These are phyloP conservation scores for Diachasma alloeum DNA, from an alignment of 1,140 invertebrate genomes.

Conservation along the genomic window DNA sequence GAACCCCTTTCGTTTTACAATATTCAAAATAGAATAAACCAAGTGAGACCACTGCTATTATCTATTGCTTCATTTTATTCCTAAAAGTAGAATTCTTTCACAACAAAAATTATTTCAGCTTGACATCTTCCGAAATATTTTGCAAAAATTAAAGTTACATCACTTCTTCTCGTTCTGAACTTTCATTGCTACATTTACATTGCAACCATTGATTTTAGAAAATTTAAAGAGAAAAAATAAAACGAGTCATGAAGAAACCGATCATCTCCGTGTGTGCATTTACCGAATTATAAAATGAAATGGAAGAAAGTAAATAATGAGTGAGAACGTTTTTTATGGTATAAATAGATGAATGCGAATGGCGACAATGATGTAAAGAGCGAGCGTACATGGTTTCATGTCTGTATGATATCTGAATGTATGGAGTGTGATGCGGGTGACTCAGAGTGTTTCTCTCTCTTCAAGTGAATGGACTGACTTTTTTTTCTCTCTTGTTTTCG, in stretches of 20 bases:
- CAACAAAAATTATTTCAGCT: too few relatives aligned
- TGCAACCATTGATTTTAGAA: too few relatives aligned
- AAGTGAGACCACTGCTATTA: too few relatives aligned
- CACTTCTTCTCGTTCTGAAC: too few relatives aligned
- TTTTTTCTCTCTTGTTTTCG: constrained; percentile 2
- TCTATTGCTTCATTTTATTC: too few relatives aligned
- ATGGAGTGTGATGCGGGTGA: not conserved
- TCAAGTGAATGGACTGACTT: constrained; percentile 1
- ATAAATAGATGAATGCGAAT: constrained; percentile 54
- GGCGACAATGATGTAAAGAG: constrained; percentile 31
- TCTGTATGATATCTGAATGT: constrained; percentile 39
- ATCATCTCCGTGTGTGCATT: constrained; percentile 7
- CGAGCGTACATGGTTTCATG: constrained; percentile 19
- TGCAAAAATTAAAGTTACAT: too few relatives aligned
- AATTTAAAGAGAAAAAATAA: constrained; percentile 14
- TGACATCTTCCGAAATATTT: too few relatives aligned
- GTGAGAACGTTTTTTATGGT: constrained; percentile 41
- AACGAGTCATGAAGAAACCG: constrained; percentile 12
- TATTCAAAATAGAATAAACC: not conserved
- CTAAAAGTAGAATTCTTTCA: too few relatives aligned
- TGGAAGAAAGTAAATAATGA: not conserved
- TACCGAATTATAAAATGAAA: not conserved
- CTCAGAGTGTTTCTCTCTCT: constrained; percentile 2
- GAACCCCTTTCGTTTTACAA: not conserved
- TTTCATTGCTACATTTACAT: too few relatives aligned